Evolutionary conservation across 2,888 invertebrate genomes (phyloP).

Genomic region (Agonum fuliginosum): DNA sequence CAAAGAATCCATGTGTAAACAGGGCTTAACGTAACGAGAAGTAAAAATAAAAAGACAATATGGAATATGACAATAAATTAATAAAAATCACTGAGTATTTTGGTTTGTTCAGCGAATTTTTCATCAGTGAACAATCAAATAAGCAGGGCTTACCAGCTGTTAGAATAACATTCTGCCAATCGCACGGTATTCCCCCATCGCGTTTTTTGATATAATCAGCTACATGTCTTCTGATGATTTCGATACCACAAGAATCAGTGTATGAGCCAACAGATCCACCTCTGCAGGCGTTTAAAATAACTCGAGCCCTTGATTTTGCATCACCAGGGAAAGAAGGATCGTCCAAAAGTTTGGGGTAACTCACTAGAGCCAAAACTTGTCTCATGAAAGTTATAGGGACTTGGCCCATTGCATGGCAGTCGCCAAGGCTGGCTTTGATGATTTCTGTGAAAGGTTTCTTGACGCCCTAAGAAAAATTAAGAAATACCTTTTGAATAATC

Average conservation of each 20-base stretch:
- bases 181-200: constrained; percentile 83
- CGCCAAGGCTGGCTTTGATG: constrained; percentile 98
- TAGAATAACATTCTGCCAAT: constrained; percentile 88
- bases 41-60: too few species aligned
- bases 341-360: constrained; percentile 84
- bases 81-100: too few species aligned
- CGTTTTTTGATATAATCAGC: constrained; percentile 91
- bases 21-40: too few species aligned
- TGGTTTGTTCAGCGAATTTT: too few species aligned
- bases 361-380: constrained; percentile 90
- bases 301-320: constrained; percentile 84
- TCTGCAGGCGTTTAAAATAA: constrained; percentile 81
- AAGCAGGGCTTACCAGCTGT: constrained; percentile 80
- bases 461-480: constrained; percentile 80
- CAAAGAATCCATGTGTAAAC: too few species aligned
- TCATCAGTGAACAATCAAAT: too few species aligned
- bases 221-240: constrained; percentile 89
- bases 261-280: constrained; percentile 93
- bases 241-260: constrained; percentile 92
- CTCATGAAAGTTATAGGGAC: constrained; percentile 94
- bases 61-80: too few species aligned
- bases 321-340: constrained; percentile 86
- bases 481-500: too few species aligned
- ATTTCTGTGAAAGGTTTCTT: constrained; percentile 94
- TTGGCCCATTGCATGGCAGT: constrained; percentile 99